Evolutionary conservation across 2,888 invertebrate species (phyloP), one percentile per base, ranked within the genome.

Genomic region (Dynastes maya): DNA sequence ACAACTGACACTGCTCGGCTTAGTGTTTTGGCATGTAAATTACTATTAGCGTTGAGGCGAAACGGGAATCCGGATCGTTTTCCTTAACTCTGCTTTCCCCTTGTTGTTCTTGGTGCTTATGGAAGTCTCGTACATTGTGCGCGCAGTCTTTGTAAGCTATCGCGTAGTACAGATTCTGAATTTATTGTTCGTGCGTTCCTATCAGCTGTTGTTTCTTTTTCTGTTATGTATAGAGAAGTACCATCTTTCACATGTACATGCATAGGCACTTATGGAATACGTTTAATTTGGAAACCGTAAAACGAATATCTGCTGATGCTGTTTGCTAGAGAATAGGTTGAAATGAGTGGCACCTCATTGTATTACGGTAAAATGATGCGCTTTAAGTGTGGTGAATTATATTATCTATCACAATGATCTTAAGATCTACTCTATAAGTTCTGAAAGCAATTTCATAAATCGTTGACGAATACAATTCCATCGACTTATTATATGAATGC

Each of bases 141-240:
- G 16, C 51, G 29, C 68, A 29, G 49, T 68, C 68, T 68, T 49
- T 68, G 51, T 27, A 51, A 51, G 68, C 55, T 58, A 58, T 16
- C 55, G 4, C 55, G 22, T 13, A 68, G 27, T 49, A 68, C 27
- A 51, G 68, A 51, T 51, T 68, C 51, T 27, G 68, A 68, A 68
- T 68, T 68, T 68, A 68, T 68, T 29, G 68, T 13, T 51, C 68
- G 11, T 29, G 51, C 32, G 29, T 29, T 68, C 2, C 29, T 51
- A 49, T 68, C 68, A 68, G 68, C 68, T 68, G 68, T 49, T 68
- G 68, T 68, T 68, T 68, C 13, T 51, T 68, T 68, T 68, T 32
- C 29, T 22, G 32, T 32, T 63, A 63, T 32, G 29, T 29, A 1
- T 13, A 63, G 29, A 63, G 13, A 5, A 13, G 63, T 32, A 63